phyloP scores from a whole-genome alignment of 2,797 vertebrate genomes.

The Poecilia wingei region DNA sequence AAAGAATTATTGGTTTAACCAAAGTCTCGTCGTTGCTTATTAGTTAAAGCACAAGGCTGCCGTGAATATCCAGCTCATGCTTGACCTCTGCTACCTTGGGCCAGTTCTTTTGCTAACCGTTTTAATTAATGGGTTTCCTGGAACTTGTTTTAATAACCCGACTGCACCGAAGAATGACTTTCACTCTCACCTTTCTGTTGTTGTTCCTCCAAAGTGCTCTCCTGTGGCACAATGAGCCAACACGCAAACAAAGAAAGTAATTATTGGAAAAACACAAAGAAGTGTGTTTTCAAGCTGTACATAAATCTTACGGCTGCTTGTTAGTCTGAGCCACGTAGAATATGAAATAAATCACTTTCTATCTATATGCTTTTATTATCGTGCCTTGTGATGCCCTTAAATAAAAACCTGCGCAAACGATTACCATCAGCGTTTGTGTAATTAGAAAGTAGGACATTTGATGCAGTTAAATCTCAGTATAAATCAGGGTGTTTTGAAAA shows the following conservation, averaged over 20 bases:
- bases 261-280: not conserved
- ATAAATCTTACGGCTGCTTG: slow-evolving; percentile 35
- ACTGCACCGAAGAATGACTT: slow-evolving; percentile 54
- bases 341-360: slow-evolving; percentile 36
- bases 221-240: slow-evolving; percentile 27
- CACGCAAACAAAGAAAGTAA: slow-evolving; percentile 5
- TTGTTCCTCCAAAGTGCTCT: slow-evolving; percentile 6
- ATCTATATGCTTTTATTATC: slow-evolving; percentile 18
- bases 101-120: slow-evolving; percentile 54
- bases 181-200: slow-evolving; percentile 33
- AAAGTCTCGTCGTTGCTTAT: slow-evolving; percentile 68
- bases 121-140: slow-evolving; percentile 63
- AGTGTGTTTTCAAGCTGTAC: slow-evolving; percentile 14
- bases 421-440: not conserved
- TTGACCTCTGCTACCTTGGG: slow-evolving; percentile 41
- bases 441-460: not conserved
- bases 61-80: slow-evolving; percentile 68
- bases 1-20: slow-evolving; percentile 67
- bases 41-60: slow-evolving; percentile 63
- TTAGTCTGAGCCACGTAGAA: slow-evolving; percentile 31
- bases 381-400: not conserved
- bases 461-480: too few relatives aligned
- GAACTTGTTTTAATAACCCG: slow-evolving; percentile 50
- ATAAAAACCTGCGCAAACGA: not conserved
- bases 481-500: too few relatives aligned